A percentile compares a stretch with the other conserved stretches of the same genome.
These are phyloP conservation scores for Meloidogyne floridensis DNA, from an alignment of 1,140 invertebrate genomes.

Conservation along the genomic window DNA sequence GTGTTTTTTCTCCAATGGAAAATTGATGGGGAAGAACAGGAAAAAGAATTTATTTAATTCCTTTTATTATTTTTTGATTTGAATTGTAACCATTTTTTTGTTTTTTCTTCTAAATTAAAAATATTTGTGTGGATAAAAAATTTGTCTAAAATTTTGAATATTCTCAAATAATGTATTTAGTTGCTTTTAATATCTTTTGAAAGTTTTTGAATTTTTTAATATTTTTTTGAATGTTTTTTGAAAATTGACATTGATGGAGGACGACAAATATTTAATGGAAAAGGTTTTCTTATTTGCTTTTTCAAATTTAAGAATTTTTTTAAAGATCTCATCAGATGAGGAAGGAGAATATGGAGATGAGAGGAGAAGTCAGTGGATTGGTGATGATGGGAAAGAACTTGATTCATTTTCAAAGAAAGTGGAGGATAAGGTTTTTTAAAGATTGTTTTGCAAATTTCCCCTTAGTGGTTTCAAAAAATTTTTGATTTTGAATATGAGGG, in stretches of 20 bases:
- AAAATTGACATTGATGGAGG: not conserved
- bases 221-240: slow-evolving; percentile 10
- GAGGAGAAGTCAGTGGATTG: not conserved
- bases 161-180: not conserved
- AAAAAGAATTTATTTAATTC: not conserved
- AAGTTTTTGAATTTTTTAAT: not conserved
- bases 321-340: not conserved
- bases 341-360: not conserved
- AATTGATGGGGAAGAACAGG: not conserved
- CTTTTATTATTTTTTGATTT: slow-evolving; percentile 13
- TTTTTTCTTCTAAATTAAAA: not conserved
- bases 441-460: too few relatives aligned
- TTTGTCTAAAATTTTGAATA: not conserved
- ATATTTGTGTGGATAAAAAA: not conserved
- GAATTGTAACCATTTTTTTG: not conserved
- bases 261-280: not conserved
- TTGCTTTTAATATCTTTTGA: not conserved
- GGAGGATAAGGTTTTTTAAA: too few relatives aligned
- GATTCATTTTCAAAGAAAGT: not conserved
- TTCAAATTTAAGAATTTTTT: not conserved
- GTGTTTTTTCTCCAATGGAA: not conserved
- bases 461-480: too few relatives aligned
- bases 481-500: too few relatives aligned
- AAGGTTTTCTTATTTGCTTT: not conserved
- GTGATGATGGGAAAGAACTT: not conserved